phyloP scores from a whole-genome alignment of 2,113 vertebrate species.

The Calyptomena viridis region DNA sequence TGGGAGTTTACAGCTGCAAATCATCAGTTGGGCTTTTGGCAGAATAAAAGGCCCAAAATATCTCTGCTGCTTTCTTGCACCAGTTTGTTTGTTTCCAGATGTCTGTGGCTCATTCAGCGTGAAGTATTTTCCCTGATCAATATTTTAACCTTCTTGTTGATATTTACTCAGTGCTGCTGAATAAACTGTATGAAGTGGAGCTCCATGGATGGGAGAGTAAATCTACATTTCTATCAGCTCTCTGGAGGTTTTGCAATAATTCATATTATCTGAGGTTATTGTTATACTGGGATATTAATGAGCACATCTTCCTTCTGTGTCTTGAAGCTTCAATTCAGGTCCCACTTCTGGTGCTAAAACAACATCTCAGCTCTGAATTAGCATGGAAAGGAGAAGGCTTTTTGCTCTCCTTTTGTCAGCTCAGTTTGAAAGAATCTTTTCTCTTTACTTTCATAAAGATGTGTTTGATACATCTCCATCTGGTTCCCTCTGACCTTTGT shows the following conservation, averaged over 20 bases:
- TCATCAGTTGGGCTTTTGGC: neutral
- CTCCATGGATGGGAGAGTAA: slow-evolving; percentile 1
- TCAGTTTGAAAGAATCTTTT: neutral
- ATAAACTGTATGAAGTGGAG: slow-evolving; percentile 21
- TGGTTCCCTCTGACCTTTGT: slow-evolving; percentile 6
- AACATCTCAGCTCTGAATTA: slow-evolving; percentile 10
- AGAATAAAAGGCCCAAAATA: neutral
- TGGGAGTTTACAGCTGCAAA: slow-evolving; percentile 10
- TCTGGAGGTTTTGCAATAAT: slow-evolving; percentile 49
- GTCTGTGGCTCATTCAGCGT: slow-evolving; percentile 1
- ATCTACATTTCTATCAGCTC: slow-evolving; percentile 32
- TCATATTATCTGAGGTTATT: slow-evolving; percentile 43
- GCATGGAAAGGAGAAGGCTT: neutral
- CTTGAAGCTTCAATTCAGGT: neutral
- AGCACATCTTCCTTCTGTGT: neutral
- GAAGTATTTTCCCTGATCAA: slow-evolving; percentile 53
- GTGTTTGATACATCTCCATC: neutral
- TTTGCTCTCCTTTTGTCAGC: slow-evolving; percentile 4
- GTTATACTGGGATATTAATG: slow-evolving; percentile 40
- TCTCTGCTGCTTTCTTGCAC: neutral
- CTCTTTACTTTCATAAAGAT: neutral
- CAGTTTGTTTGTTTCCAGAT: slow-evolving; percentile 51
- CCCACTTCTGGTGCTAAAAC: neutral
- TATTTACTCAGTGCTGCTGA: slow-evolving; percentile 54
- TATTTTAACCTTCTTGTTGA: slow-evolving; percentile 63